Conservation (phyloP, 1,140 invertebrate species). For the Cydia splendana region DNA sequence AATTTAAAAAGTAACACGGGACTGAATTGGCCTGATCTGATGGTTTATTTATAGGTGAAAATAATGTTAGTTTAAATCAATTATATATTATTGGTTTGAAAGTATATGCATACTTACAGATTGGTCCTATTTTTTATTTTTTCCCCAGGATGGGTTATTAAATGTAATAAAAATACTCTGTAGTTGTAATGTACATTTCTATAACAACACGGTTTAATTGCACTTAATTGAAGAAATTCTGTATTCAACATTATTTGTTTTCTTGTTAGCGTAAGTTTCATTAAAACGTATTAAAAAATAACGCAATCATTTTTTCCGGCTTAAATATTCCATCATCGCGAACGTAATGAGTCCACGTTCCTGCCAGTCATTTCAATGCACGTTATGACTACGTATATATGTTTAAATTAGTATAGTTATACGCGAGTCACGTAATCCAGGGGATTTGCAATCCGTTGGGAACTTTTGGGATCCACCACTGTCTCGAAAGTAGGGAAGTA, state of each 20-base stretch:
- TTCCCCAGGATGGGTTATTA: too few species aligned
- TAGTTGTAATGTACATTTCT: too few species aligned
- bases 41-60: too few species aligned
- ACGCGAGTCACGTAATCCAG: slow-evolving; percentile 31
- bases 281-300: slow-evolving; percentile 1
- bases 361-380: slow-evolving; percentile 16
- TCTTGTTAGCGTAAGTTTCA: neutral
- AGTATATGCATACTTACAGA: too few species aligned
- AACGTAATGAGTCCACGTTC: slow-evolving; percentile 25
- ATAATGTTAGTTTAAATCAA: too few species aligned
- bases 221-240: neutral
- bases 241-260: neutral
- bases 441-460: slow-evolving; percentile 29
- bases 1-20: too few species aligned
- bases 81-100: too few species aligned
- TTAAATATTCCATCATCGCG: slow-evolving; percentile 23
- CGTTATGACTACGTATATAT: slow-evolving; percentile 22
- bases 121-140: too few species aligned
- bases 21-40: too few species aligned
- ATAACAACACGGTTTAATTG: too few species aligned
- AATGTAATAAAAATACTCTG: too few species aligned
- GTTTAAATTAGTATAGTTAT: slow-evolving; percentile 32
- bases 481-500: slow-evolving; percentile 28
- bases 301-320: neutral
- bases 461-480: slow-evolving; percentile 23